These are phyloP conservation scores for Coracias cyanogaster DNA, from an alignment of 2,797 vertebrate genomes.

Conservation along the genomic window DNA sequence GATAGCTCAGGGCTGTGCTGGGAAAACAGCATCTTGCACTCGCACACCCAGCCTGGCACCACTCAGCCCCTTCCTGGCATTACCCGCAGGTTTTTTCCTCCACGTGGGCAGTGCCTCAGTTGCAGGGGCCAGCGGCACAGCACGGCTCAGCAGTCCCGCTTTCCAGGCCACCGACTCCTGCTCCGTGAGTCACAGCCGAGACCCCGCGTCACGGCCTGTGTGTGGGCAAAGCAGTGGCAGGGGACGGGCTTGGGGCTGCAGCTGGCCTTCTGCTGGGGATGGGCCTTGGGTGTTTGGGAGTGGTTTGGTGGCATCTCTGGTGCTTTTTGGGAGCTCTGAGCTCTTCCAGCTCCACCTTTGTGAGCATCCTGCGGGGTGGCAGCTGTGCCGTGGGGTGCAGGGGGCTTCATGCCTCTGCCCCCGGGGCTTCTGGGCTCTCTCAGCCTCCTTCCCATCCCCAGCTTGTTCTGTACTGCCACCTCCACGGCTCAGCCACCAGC, in stretches of 20 bases:
- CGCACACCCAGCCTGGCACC: fast-evolving
- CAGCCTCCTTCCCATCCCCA: conserved; percentile 3
- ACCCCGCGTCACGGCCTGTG: fast-evolving
- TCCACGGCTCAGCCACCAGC: conserved; percentile 83
- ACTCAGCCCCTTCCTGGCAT: not conserved
- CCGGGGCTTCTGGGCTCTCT: not conserved
- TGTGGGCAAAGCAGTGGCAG: not conserved
- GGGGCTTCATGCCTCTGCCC: not conserved
- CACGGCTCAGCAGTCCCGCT: conserved; percentile 77
- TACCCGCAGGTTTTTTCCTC: conserved; percentile 82
- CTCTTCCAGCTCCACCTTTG: not conserved
- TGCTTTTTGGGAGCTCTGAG: not conserved
- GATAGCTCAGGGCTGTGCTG: not conserved
- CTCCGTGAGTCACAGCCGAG: conserved; percentile 71
- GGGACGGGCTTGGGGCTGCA: not conserved
- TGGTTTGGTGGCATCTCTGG: not conserved
- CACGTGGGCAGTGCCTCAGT: conserved; percentile 59
- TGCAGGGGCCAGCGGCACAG: fast-evolving
- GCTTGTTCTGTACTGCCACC: conserved; percentile 90
- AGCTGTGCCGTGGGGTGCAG: fast-evolving
- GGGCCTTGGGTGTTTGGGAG: not conserved
- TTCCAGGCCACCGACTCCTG: conserved; percentile 80
- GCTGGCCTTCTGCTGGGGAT: not conserved
- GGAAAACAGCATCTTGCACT: not conserved
- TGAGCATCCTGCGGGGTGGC: not conserved